Conservation (phyloP, 2,888 invertebrate species). For the Fragum fragum region DNA sequence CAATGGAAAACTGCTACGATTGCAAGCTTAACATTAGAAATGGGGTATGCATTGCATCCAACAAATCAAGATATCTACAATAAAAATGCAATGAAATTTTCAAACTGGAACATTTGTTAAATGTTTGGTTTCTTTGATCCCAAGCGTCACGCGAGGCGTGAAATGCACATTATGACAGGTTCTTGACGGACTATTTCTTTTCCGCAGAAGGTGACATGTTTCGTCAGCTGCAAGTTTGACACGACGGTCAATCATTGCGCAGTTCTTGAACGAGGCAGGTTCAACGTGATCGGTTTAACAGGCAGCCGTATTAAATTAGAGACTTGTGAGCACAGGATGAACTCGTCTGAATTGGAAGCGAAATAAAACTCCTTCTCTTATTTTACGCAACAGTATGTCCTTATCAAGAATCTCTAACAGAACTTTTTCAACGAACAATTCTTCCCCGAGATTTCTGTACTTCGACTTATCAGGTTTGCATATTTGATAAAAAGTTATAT, state of each 20-base stretch:
- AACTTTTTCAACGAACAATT: too few species aligned
- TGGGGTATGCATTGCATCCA: slow-evolving; percentile 22
- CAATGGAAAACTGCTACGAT: slow-evolving; percentile 7
- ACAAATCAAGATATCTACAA: slow-evolving; percentile 27
- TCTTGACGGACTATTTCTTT: slow-evolving; percentile 62
- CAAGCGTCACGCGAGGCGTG: slow-evolving; percentile 22
- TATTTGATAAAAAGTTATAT: too few species aligned
- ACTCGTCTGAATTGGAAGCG: too few species aligned
- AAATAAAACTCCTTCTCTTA: too few species aligned
- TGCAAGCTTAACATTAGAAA: slow-evolving; percentile 18
- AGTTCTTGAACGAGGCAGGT: slow-evolving; percentile 53
- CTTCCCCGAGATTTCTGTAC: too few species aligned
- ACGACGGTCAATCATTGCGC: slow-evolving; percentile 68
- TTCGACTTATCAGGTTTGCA: too few species aligned
- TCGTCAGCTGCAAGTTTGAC: slow-evolving; percentile 71
- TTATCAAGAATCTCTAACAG: too few species aligned
- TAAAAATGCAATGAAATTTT: slow-evolving; percentile 29
- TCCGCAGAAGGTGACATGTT: slow-evolving; percentile 62
- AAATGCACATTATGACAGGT: slow-evolving; percentile 52
- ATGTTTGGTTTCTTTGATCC: slow-evolving; percentile 32
- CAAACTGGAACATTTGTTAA: slow-evolving; percentile 32
- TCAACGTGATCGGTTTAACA: slow-evolving; percentile 65
- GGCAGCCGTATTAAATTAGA: not conserved
- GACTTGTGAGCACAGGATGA: too few species aligned
- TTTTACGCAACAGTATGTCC: too few species aligned